Base-by-base conservation (phyloP, 2,888 invertebrate genomes). In the Eurytoma californica region DNA sequence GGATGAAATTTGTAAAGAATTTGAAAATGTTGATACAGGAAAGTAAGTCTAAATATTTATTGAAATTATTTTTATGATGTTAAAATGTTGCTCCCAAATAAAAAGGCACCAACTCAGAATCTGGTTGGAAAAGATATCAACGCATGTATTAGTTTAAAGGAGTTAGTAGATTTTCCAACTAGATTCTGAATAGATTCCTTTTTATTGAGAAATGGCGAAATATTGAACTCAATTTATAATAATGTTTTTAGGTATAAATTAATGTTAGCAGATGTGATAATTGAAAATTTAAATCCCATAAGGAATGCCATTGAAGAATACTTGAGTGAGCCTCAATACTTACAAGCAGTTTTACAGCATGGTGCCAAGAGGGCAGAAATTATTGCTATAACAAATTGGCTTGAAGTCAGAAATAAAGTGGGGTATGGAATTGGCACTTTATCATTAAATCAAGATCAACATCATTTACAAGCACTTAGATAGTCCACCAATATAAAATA, bases 281-380 rank as follows among this genome's bases (percentile, higher is more conserved):
- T 94, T 49, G 93, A 94, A 82, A 92, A 93, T 87, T 86, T 97
- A 39, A 91, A 90, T 58, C 97, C 97, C 3, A 95, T 97, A 84
- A 92, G 94, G 82, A 88, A 91, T 67, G 91, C 92, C 88, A 93
- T 94, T 81, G 84, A 91, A 2, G 87, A 92, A 75, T 92, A 95
- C 83, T 87, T 94, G 78, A 87, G 91, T 60, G 93, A 95, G 81
- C 93, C 92, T 66, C 91, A 90, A 24, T 94, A 95, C 89, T 90
- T 97, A 81, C 86, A 92, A n/a, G 89, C 92, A 72, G 90, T 95
- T 74, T 90, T 97, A 72, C 91, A 92, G 28, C 88, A 90, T 82
- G 96, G 96, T 0, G 91, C 93, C 2, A 92, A 92, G 65, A 93
- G 91, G 85, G 96, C 96, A 0, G 91, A 91, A 14, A 87, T 87